Base-by-base conservation (phyloP, 2,888 invertebrate genomes). In the Nephrocerus scutellatus region DNA sequence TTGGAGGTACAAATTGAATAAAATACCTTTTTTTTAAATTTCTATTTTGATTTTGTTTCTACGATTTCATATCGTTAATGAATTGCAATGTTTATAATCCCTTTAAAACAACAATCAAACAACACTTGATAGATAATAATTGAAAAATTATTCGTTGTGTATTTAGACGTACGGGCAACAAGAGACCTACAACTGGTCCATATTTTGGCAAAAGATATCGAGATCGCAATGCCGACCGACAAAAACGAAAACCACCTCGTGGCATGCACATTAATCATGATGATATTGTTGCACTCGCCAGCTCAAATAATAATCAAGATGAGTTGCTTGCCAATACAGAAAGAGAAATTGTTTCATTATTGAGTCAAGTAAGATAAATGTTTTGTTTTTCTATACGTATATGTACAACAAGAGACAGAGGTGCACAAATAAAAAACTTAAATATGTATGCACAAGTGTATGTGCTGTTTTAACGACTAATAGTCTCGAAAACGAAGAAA, bases 261-360 rank as follows among this genome's bases (percentile, higher is more conserved):
- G 95, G 95, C 71, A 92, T 96, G 84, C 89, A 90, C 76, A 87
- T 96, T 73, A 92, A 91, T 77, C 88, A 92, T 72, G 95, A 95
- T 71, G 95, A 95, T 76, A 79, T 96, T 69, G 84, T 89, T 54
- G 82, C 87, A 56, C 81, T 96, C 76, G 92, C 92, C 46, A 59
- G 59, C 50, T 56, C 63, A 44, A 61, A 57, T 50, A 55, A 52
- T 48, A 63, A 59, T 58, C 61, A 63, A 62, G 85, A 88, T 55
- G 80, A 82, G 62, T 82, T 92, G 72, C 80, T 96, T 60, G 84
- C 84, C 72, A 82, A 86, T 60, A 85, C 92, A 77, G 93, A 93
- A 71, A 80, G 89, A 64, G 93, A 93, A 75, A 83, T 95, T 67
- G 82, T 90, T 70, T 84, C 91, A 60, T 79, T 93, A 61, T 92